Base-by-base conservation (phyloP, 2,888 invertebrate genomes). In the Eupelmus urozonus region DNA sequence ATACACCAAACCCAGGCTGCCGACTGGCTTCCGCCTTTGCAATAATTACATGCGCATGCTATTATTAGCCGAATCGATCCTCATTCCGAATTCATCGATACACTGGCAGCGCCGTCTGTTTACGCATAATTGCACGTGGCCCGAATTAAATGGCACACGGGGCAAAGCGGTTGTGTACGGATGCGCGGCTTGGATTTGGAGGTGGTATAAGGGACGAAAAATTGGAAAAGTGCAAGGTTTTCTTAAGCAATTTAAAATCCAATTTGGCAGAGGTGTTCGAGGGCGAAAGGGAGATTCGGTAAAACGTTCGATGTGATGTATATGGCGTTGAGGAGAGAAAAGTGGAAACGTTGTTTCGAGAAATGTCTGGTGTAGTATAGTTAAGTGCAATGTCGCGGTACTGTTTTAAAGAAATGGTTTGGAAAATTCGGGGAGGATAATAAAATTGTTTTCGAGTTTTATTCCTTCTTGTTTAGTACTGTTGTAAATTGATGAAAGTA, bases 31-130 rank as follows among this genome's bases (percentile, higher is more conserved):
- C 16, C 34, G 34, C 27, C 2, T 25, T 13, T 23, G 34, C 42
- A 27, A 49, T 51, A 49, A 65, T 65, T 65, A 51, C 29, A 65
- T 53, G 66, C 66, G 66, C 66, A 63, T 63, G 27, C 66, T 66
- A 53, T 66, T 66, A 66, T 66, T 66, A 66, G 51, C 1, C 34
- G 51, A 66, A 53, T 49, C 66, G 66, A 66, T 51, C n/a, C 66
- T 66, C 27, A 66, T 66, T 66, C 51, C 51, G 51, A 49, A 66
- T 66, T 66, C 51, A 66, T 66, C 66, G 66, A 66, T 66, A 34
- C 16, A 25, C 51, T 20, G 9, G 16, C 40, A 16, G 40, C 20
- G 11, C 16, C 16, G 45, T 16, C 2, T 16, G 16, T 34, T 53
- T 18, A 63, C 66, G 66, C 51, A 66, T 66, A 66, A 65, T 65